Percentiles rank a stretch among this genome's conserved stretches.
Conservation (phyloP, 2,888 invertebrate species). For the Drosophila fulvimacula region DNA sequence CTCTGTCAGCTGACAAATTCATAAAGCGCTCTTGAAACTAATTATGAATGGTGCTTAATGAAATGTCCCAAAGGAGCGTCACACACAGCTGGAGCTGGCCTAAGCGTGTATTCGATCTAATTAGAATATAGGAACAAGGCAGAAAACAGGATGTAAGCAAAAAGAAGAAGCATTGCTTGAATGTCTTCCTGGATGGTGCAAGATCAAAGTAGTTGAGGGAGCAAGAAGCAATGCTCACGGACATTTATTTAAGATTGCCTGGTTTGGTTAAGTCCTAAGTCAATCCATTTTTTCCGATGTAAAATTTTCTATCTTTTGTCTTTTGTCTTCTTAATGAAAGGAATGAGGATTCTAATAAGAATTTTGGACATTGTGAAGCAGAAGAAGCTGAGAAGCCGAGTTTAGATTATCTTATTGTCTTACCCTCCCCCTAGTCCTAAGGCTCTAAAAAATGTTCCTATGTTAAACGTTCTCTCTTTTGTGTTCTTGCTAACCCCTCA, state of each 20-base stretch:
- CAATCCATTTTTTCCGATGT: too few species aligned
- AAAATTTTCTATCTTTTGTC: too few species aligned
- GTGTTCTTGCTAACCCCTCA: not conserved
- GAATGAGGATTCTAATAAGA: too few species aligned
- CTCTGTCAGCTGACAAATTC: slow-evolving; percentile 51
- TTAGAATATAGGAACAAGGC: not conserved
- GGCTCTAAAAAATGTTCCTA: not conserved
- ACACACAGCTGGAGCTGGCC: not conserved
- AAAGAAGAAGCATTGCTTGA: not conserved
- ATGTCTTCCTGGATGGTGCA: not conserved
- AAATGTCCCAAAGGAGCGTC: slow-evolving; percentile 4
- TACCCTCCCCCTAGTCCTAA: not conserved
- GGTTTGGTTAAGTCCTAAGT: too few species aligned
- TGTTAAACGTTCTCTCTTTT: not conserved
- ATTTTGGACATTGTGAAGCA: too few species aligned
- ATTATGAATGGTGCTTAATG: slow-evolving; percentile 21
- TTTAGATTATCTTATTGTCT: too few species aligned
- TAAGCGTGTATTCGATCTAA: slow-evolving; percentile 1
- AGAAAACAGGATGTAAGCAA: not conserved
- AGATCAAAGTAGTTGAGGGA: not conserved
- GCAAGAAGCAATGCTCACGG: not conserved
- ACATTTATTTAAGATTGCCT: not conserved
- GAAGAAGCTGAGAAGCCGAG: too few species aligned
- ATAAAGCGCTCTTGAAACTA: slow-evolving; percentile 29
- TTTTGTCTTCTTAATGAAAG: too few species aligned